Percentiles rank a stretch among this genome's conserved stretches.
Conservation (phyloP, 64 coral and sea anemone species). For the Hydrozoanthus tunicans region DNA sequence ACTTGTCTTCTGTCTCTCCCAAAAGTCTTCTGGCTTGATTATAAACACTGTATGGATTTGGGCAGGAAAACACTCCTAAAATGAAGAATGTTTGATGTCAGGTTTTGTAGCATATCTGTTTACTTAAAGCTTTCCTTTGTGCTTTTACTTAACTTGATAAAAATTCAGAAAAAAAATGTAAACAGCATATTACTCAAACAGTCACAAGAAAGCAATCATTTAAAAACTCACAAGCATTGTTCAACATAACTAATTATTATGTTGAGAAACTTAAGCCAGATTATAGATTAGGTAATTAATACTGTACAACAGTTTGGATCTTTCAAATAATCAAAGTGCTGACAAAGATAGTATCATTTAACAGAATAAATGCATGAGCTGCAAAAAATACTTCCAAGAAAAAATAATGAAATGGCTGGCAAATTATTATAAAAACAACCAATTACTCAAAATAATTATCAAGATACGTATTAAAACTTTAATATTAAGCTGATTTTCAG, state of each 20-base stretch:
- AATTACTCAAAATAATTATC: not conserved
- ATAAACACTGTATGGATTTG: slow-evolving; percentile 91
- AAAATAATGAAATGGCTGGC: no score
- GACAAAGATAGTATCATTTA: no score
- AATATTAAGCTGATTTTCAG: slow-evolving; percentile 30
- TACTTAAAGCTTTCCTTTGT: not conserved
- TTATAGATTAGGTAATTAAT: not conserved
- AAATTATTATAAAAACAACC: not conserved
- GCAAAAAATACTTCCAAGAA: no score
- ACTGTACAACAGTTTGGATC: no score
- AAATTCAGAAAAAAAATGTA: not conserved
- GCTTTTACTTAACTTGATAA: not conserved
- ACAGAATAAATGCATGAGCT: no score
- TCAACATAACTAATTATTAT: not conserved
- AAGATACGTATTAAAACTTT: not conserved
- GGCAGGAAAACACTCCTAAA: slow-evolving; percentile 92
- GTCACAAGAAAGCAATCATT: not conserved
- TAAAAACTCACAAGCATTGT: slow-evolving; percentile 10
- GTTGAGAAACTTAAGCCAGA: not conserved
- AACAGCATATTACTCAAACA: no score
- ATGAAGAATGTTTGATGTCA: not conserved
- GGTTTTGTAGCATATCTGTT: not conserved
- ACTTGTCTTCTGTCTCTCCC: slow-evolving; percentile 92
- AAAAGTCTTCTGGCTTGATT: slow-evolving; percentile 98
- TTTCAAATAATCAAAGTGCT: no score